Evolutionary conservation across 1,140 invertebrate genomes (phyloP).

Genomic region (Rhyacophila brunnea): DNA sequence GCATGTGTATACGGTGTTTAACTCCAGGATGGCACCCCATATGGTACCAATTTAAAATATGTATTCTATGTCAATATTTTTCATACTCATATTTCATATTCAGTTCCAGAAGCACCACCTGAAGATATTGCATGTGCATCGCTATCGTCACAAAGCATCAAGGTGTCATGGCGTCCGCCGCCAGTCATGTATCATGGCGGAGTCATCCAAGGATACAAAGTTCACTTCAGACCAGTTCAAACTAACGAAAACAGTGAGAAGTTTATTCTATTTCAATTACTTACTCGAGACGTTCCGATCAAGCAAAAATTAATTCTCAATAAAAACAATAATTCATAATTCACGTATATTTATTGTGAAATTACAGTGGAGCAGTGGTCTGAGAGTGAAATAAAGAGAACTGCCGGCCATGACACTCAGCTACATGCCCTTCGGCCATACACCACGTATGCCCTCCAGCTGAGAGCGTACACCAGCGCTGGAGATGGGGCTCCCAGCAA

Average conservation of each 20-base stretch:
- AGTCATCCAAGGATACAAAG: slow-evolving; percentile 83
- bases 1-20: too few species aligned
- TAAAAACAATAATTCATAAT: too few species aligned
- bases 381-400: slow-evolving; percentile 60
- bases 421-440: slow-evolving; percentile 71
- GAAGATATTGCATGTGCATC: slow-evolving; percentile 69
- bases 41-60: too few species aligned
- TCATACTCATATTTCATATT: too few species aligned
- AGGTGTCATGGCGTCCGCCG: slow-evolving; percentile 79
- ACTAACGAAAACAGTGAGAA: slow-evolving; percentile 1
- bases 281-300: too few species aligned
- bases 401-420: slow-evolving; percentile 72
- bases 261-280: too few species aligned
- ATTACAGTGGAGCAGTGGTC: slow-evolving; percentile 17
- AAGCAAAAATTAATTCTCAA: too few species aligned
- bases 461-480: slow-evolving; percentile 78
- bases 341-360: too few species aligned
- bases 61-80: too few species aligned
- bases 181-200: slow-evolving; percentile 77
- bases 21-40: too few species aligned
- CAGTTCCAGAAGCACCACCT: slow-evolving; percentile 76
- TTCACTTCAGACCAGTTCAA: slow-evolving; percentile 65
- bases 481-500: slow-evolving; percentile 79
- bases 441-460: slow-evolving; percentile 82
- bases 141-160: slow-evolving; percentile 76